Conservation (phyloP, 1,140 invertebrate species). For the Macrostomum lignano region DNA sequence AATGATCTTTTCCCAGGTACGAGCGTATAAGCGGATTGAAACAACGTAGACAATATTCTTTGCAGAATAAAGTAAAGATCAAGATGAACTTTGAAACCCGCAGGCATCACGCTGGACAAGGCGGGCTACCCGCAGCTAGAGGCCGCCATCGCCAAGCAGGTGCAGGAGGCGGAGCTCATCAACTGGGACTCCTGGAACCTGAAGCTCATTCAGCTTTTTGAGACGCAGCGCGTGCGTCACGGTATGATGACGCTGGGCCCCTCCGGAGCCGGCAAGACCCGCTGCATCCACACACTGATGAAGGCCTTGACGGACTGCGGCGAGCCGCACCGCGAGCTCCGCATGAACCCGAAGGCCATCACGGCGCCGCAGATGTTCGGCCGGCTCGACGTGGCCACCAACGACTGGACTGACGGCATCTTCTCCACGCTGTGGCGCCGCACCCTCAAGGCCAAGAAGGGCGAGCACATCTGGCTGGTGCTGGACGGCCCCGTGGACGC, state of each 20-base stretch:
- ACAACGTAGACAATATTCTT: neutral
- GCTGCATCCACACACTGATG: constrained; percentile 61
- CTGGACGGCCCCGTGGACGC: constrained; percentile 27
- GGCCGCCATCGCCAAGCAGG: constrained; percentile 15
- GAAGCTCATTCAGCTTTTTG: constrained; percentile 71
- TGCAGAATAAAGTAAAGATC: no score
- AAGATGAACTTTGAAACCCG: no score
- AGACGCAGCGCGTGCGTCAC: constrained; percentile 60
- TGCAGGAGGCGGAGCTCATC: constrained; percentile 35
- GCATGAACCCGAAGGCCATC: constrained; percentile 80
- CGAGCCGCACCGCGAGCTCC: constrained; percentile 54
- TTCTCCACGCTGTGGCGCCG: constrained; percentile 68
- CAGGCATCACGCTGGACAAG: constrained; percentile 61
- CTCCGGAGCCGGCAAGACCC: constrained; percentile 54
- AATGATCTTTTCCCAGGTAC: constrained; percentile 80
- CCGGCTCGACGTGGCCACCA: constrained; percentile 56
- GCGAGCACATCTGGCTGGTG: constrained; percentile 30
- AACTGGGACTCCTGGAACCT: constrained; percentile 71
- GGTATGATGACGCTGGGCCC: constrained; percentile 76
- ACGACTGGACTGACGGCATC: constrained; percentile 77
- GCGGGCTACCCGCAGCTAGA: constrained; percentile 48
- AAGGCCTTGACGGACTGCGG: constrained; percentile 48
- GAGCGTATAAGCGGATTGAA: constrained; percentile 30
- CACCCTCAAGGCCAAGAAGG: constrained; percentile 51
- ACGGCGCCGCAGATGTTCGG: constrained; percentile 77